Base-by-base conservation (phyloP, 2,888 invertebrate genomes). In the Tipula unca region DNA sequence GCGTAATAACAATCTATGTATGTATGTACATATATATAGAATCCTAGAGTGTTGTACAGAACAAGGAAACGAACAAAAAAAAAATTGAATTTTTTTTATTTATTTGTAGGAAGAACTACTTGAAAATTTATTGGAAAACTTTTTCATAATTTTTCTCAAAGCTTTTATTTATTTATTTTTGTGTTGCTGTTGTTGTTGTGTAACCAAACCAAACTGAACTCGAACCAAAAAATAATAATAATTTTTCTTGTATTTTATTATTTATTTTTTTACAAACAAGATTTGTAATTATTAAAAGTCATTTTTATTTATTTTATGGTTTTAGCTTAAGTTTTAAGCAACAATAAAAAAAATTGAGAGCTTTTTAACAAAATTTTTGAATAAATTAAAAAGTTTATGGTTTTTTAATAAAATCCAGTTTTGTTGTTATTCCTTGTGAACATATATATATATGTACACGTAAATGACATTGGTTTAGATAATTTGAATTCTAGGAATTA, bases 241-340 rank as follows among this genome's bases (percentile, higher is more conserved):
- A 69, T 25, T 17, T 54, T 54, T 69, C 69, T 69, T 69, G 69
- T 69, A 69, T 69, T 69, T 69, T 69, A 69, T 69, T 69, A 69
- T 69, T 69, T 69, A 69, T 25, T 69, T 69, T 48, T 20, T 69
- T 25, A 3, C 69, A 25, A 69, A 69, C 69, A 69, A 69, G 69
- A 69, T 69, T 69, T 69, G 25, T 25, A 69, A 69, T 69, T 69
- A 69, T 69, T 69, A 69, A 25, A 69, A 69, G 69, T 69, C 69
- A 69, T 69, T 69, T 69, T 69, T 69, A 25, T 69, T 69, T 69
- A 69, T 69, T 69, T 69, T 69, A 69, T 69, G 69, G 69, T 69
- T 69, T 69, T 25, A 69, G 69, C 69, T 69, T 69, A 69, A 69
- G 25, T 69, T 69, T 25, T 25, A 69, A 25, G 69, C 25, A 25